Percentiles rank a stretch among this genome's conserved stretches.
These are phyloP conservation scores for Atta cephalotes DNA, from an alignment of 1,140 invertebrate species.

Conservation along the genomic window DNA sequence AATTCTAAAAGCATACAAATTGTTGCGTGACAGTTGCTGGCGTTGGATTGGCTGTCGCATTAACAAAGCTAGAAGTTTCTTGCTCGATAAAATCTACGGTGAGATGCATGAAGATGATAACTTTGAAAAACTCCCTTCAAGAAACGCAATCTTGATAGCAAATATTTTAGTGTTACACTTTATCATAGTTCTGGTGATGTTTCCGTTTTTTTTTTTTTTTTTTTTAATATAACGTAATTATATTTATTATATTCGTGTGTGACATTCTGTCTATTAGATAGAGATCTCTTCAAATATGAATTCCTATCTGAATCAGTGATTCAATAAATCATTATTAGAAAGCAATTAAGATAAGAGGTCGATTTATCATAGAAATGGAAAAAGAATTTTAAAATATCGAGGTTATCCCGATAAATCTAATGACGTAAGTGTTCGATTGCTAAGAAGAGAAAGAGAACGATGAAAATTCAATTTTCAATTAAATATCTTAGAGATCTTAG, in stretches of 20 bases:
- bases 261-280: background rate
- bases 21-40: constrained; percentile 38
- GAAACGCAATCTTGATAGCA: background rate
- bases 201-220: too few species aligned
- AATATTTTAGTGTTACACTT: constrained; percentile 14
- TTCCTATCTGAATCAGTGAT: background rate
- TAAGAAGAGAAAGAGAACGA: constrained; percentile 1
- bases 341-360: constrained; percentile 20
- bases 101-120: constrained; percentile 58
- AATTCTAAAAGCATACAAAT: constrained; percentile 43
- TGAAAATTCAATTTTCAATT: constrained; percentile 39
- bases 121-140: constrained; percentile 4
- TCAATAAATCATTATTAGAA: constrained; percentile 36
- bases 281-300: background rate
- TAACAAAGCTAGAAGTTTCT: constrained; percentile 42
- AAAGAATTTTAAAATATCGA: constrained; percentile 58
- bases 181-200: background rate
- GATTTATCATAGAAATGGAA: constrained; percentile 3
- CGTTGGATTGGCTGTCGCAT: constrained; percentile 18
- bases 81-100: constrained; percentile 47
- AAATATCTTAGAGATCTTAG: constrained; percentile 34
- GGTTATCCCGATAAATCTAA: constrained; percentile 54
- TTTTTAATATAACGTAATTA: background rate
- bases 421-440: constrained; percentile 51
- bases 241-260: constrained; percentile 9